Evolutionary conservation across 2,113 vertebrate genomes (phyloP), one percentile per base, ranked within the genome.

Genomic region (Pelecanoides urinatrix): DNA sequence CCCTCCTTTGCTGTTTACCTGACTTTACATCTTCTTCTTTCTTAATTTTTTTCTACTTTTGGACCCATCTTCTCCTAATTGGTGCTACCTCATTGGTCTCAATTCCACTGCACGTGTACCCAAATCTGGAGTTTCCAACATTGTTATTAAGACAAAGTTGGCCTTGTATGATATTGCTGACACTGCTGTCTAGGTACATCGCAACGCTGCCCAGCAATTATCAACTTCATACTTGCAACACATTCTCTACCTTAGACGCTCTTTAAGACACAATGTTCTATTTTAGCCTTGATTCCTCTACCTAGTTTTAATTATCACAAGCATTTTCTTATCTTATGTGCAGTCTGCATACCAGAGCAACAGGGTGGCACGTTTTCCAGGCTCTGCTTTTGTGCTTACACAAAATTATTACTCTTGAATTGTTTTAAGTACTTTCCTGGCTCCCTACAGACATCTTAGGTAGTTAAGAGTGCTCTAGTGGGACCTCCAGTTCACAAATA

Each of bases 61-160:
- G 5, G 7, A 27, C 23, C 6, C 10, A 25, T 36, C 10, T 79
- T 63, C 20, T 76, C 4, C 6, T 71, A 18, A 42, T 27, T 78
- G 1, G 16, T 55, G 67, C 17, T 76, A 76, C 16, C 21, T 86
- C 10, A 16, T n/a, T 59, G 2, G 16, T 68, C 29, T 86, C 15
- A 45, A 7, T 59, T 63, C 29, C 76, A 27, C 19, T 80, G 25
- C 2, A 56, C 19, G 32, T 0, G 1, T 53, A n/a, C 4, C 1
- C 4, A 73, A 42, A 61, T n/a, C 4, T 47, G 10, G 18, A 80
- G 5, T 85, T 85, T 88, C 9, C 9, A 52, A 0, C 5, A 3
- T 14, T 36, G 5, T 44, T 61, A 4, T 5, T 50, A 50, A 68
- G 15, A 68, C 6, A 55, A 72, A 75, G 12, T 61, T 53, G 26